These are phyloP conservation scores for Antidorcas marsupialis DNA, from an alignment of 2,113 vertebrate species.

Conservation along the genomic window DNA sequence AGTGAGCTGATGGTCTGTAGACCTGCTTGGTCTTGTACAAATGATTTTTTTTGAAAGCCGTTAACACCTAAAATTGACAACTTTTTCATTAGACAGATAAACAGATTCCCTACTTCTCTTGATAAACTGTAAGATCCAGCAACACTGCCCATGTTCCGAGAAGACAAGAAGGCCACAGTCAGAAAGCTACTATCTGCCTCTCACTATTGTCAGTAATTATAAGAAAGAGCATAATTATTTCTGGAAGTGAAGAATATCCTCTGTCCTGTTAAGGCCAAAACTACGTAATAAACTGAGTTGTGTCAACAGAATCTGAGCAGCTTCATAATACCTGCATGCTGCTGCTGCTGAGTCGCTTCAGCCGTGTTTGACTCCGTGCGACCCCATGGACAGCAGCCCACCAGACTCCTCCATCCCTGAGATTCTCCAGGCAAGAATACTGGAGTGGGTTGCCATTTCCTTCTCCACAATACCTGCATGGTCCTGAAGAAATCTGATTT, in stretches of 20 bases:
- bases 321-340: neutral
- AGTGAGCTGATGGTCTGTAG: neutral
- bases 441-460: neutral
- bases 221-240: neutral
- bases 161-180: neutral
- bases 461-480: neutral
- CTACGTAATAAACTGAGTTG: neutral
- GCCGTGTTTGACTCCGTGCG: fast-evolving
- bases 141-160: neutral
- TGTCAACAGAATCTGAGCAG: neutral
- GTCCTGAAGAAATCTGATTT: neutral
- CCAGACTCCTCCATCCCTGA: neutral
- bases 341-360: too few relatives aligned
- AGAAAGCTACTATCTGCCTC: neutral
- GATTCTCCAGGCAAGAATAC: neutral
- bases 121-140: neutral
- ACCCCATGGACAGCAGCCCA: neutral
- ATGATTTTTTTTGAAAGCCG: neutral
- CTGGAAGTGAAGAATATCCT: neutral
- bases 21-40: neutral
- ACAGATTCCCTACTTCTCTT: neutral
- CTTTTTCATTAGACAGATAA: neutral
- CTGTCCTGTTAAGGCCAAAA: neutral
- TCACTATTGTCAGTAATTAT: neutral
- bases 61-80: neutral